phyloP scores from a whole-genome alignment of 2,888 invertebrate genomes.

The Rhimphoctona megacephalus region DNA sequence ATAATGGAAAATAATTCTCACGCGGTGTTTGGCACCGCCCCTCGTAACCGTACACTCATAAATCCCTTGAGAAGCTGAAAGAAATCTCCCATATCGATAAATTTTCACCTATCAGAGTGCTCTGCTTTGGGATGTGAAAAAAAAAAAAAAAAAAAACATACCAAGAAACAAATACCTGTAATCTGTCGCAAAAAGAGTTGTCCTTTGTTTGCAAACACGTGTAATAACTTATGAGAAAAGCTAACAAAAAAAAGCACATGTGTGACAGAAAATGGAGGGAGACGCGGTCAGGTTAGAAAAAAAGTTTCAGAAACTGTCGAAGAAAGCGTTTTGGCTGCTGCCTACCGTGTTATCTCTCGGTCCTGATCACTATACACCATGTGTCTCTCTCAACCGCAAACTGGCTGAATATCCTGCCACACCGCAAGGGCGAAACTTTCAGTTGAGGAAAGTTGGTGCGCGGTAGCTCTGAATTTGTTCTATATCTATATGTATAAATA shows the following conservation, averaged over 20 bases:
- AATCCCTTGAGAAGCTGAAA: background rate
- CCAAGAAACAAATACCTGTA: background rate
- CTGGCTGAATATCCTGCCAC: conserved; percentile 50
- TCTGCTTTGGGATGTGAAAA: background rate
- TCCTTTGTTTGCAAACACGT: background rate
- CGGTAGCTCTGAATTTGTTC: conserved; percentile 34
- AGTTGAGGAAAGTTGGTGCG: conserved; percentile 40
- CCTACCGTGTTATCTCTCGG: conserved; percentile 4
- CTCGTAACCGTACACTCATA: background rate
- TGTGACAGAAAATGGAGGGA: background rate
- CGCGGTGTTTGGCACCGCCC: background rate
- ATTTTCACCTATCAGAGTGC: background rate
- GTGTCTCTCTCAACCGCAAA: conserved; percentile 43
- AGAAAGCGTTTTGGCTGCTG: conserved; percentile 9
- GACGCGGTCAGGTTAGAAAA: conserved; percentile 4
- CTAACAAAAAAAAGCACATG: background rate
- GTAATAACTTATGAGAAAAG: conserved; percentile 6
- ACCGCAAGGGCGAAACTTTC: conserved; percentile 60
- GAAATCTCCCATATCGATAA: background rate
- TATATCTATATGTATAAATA: conserved; percentile 3
- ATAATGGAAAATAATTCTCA: conserved; percentile 4
- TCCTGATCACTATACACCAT: conserved; percentile 38
- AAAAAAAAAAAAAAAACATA: background rate
- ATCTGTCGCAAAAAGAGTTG: background rate
- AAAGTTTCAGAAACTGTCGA: conserved; percentile 12